Evolutionary conservation across 1,140 invertebrate species (phyloP), one percentile per base, ranked within the genome.

Genomic region (Mercenaria mercenaria): DNA sequence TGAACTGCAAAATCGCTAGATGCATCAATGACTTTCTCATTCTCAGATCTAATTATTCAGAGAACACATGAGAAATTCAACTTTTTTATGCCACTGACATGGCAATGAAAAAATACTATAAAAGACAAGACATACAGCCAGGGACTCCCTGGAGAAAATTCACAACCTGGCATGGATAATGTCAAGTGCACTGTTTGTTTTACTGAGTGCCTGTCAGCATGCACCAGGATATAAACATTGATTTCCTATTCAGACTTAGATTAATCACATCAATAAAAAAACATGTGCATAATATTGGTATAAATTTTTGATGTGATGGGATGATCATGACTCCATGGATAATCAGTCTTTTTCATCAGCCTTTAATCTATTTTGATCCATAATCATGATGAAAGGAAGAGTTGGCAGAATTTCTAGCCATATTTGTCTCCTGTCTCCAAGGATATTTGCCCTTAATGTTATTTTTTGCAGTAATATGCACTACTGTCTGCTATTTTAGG

Each of bases 181-280:
- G 15, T 41, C 34, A 72, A 72, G 67, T 39, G 34, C 20, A 39
- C 11, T 41, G 37, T 72, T 72, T 72, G 67, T 72, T 72, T 72
- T 64, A 64, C 59, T 8, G 26, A 64, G 61, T n/a, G 1, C 29
- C 15, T 39, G 67, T 41, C 67, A 72, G 67, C 67, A 41, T 72
- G 67, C 0, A 11, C 20, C 37, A n/a, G 67, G 34, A 39, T 39
- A 72, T 72, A 72, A 72, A 37, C 67, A 72, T 72, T 72, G 67
- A 72, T 72, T 72, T 72, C 29, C 67, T 41, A 72, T 72, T 72
- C 34, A 39, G 15, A 72, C 34, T 37, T n/a, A 72, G 37, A 37
- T 72, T 72, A 72, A 72, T 72, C 23, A 72, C 67, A 72, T 72
- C 34, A 41, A 72, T 72, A 72, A 72, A 72, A 72, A 72, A 72